These are phyloP conservation scores for Apotomis turbidana DNA, from an alignment of 2,888 invertebrate species.

Conservation along the genomic window DNA sequence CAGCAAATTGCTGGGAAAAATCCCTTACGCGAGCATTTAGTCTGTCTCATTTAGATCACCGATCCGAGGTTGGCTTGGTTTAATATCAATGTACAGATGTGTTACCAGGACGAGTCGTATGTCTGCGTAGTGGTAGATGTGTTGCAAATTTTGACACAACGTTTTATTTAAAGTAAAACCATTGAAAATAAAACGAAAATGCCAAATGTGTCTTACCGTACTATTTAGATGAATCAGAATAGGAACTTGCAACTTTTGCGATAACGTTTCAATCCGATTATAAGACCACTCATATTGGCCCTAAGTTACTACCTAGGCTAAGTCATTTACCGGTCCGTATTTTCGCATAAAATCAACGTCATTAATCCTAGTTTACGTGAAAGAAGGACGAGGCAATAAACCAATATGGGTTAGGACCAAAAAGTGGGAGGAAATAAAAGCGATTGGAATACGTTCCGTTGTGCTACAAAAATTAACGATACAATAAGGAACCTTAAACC, in stretches of 20 bases:
- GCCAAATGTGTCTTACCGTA: neutral
- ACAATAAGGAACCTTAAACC: too few species aligned
- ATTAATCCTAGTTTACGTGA: too few species aligned
- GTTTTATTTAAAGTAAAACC: neutral
- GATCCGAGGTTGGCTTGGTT: conserved; percentile 68
- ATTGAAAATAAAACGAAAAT: neutral
- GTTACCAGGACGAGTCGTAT: conserved; percentile 10
- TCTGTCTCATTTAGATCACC: conserved; percentile 65
- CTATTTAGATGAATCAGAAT: neutral
- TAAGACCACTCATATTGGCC: too few species aligned
- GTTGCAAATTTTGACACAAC: neutral
- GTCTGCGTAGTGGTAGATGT: conserved; percentile 19
- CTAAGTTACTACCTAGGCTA: too few species aligned
- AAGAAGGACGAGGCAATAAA: too few species aligned
- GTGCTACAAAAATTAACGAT: too few species aligned
- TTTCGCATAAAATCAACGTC: too few species aligned
- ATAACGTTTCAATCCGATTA: neutral
- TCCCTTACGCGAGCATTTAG: conserved; percentile 34
- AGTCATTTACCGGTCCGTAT: too few species aligned
- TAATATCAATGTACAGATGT: conserved; percentile 69
- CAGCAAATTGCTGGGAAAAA: conserved; percentile 19
- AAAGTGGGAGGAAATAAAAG: too few species aligned
- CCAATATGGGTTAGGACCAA: too few species aligned
- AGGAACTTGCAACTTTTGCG: neutral
- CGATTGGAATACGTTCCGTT: too few species aligned